Percentiles rank a stretch among this genome's conserved stretches.
These are phyloP conservation scores for Peucedramus taeniatus DNA, from an alignment of 2,113 vertebrate species.

Conservation along the genomic window DNA sequence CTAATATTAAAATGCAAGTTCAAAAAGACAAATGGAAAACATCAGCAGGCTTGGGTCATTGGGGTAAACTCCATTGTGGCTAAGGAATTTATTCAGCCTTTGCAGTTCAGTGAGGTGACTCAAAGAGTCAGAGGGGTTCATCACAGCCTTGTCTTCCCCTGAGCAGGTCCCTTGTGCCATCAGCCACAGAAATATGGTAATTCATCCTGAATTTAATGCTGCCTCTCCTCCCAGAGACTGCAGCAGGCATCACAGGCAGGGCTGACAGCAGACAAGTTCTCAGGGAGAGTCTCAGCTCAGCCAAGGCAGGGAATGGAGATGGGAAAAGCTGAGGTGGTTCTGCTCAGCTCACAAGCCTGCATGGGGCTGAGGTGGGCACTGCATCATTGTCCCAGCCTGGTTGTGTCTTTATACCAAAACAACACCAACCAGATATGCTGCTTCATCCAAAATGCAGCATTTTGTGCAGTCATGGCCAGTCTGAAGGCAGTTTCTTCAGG, in stretches of 20 bases:
- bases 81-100: neutral
- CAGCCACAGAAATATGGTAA: neutral
- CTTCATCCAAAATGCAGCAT: neutral
- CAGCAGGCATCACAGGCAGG: neutral
- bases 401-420: neutral
- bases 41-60: neutral
- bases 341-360: neutral
- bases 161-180: neutral
- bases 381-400: neutral
- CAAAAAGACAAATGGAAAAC: slow-evolving; percentile 16
- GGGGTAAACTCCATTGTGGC: neutral
- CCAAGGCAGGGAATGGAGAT: neutral
- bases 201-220: neutral
- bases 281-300: neutral
- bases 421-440: neutral
- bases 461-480: neutral
- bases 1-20: slow-evolving; percentile 4
- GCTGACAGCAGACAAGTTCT: neutral
- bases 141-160: neutral
- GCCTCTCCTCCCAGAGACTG: neutral
- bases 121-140: neutral
- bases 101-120: neutral
- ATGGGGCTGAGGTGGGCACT: accelerated
- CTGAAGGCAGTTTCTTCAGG: neutral
- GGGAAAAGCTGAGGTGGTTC: neutral